Conservation (phyloP, 2,888 invertebrate genomes). For the Ophion ventricosus region DNA sequence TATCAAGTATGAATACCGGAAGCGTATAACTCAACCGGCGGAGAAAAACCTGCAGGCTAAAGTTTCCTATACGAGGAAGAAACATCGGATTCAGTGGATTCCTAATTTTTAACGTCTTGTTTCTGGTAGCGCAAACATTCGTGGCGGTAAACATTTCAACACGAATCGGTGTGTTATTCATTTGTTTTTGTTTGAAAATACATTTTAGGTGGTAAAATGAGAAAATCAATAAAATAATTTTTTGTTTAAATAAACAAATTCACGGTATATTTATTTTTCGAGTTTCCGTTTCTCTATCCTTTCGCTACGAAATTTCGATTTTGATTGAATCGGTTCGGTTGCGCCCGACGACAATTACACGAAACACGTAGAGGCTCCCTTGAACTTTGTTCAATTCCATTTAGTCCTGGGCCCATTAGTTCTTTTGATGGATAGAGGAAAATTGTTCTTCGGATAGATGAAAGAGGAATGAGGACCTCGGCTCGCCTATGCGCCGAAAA, state of each 20-base stretch:
- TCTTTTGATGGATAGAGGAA: conserved; percentile 36
- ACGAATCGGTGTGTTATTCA: not conserved
- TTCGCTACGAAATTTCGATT: too few relatives aligned
- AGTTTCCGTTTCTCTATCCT: too few relatives aligned
- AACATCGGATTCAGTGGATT: not conserved
- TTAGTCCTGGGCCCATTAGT: conserved; percentile 1
- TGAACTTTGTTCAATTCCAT: conserved; percentile 8
- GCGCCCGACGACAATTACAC: not conserved
- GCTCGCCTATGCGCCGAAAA: conserved; percentile 58
- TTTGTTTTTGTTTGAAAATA: not conserved
- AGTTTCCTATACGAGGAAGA: too few relatives aligned
- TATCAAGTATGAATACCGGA: not conserved
- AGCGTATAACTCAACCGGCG: not conserved
- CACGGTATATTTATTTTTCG: too few relatives aligned
- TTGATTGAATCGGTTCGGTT: not conserved
- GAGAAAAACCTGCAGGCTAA: not conserved
- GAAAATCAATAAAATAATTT: too few relatives aligned
- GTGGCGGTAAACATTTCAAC: not conserved
- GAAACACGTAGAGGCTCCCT: not conserved
- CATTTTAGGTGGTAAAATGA: not conserved
- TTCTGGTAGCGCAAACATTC: too few relatives aligned
- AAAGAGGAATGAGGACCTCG: conserved; percentile 24
- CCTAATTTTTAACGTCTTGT: too few relatives aligned
- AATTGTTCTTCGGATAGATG: conserved; percentile 21
- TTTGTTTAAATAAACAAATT: too few relatives aligned